These are phyloP conservation scores for Adoxophyes honmai DNA, from an alignment of 1,140 invertebrate genomes.

Conservation along the genomic window DNA sequence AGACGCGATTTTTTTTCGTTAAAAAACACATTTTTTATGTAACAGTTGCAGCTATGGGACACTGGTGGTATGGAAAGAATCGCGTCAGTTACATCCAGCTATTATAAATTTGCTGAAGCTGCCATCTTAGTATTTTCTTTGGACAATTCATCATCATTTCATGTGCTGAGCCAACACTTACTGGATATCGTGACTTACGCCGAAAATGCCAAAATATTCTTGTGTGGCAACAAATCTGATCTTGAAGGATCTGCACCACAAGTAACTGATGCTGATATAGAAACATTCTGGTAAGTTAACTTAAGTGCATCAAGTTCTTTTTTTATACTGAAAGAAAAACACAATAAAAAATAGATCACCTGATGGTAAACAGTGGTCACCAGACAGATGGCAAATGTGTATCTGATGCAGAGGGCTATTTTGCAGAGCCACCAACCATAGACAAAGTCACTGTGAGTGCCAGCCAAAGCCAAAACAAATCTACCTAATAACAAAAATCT, in stretches of 20 bases:
- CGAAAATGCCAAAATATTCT: slow-evolving; percentile 95
- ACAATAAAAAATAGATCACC: no score
- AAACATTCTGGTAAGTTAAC: slow-evolving; percentile 87
- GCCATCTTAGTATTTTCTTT: slow-evolving; percentile 93
- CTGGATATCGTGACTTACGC: slow-evolving; percentile 94
- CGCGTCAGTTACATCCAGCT: slow-evolving; percentile 94
- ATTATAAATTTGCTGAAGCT: slow-evolving; percentile 95
- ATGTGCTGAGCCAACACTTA: slow-evolving; percentile 92
- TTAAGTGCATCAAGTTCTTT: no score
- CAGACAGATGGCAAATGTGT: no score
- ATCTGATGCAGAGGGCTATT: no score
- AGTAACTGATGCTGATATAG: slow-evolving; percentile 93
- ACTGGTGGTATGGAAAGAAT: slow-evolving; percentile 96
- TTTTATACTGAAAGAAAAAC: no score
- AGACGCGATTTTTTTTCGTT: background rate
- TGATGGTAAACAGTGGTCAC: no score
- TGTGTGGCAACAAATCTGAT: slow-evolving; percentile 94
- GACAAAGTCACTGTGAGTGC: no score
- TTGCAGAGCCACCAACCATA: no score
- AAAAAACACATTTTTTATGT: slow-evolving; percentile 14
- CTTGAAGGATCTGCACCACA: slow-evolving; percentile 83
- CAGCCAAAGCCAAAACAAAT: no score
- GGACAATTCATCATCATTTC: slow-evolving; percentile 94
- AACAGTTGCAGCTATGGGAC: slow-evolving; percentile 94
- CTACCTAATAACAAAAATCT: no score